phyloP scores from a whole-genome alignment of 2,888 invertebrate genomes.

The Chesias legatella region DNA sequence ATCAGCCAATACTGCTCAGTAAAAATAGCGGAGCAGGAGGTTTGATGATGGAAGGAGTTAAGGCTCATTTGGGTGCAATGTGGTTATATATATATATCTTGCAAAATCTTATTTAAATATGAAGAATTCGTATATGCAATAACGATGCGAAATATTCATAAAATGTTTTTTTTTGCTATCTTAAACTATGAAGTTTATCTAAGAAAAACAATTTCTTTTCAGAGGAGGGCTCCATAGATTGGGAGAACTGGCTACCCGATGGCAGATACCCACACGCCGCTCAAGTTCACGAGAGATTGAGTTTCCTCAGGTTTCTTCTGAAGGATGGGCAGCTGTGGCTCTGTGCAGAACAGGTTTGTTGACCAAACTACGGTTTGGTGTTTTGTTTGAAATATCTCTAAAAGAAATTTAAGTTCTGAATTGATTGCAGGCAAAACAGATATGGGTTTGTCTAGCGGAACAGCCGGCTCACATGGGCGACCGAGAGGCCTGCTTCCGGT shows the following conservation, averaged over 20 bases:
- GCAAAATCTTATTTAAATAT: too few relatives aligned
- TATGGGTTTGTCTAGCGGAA: conserved; percentile 97
- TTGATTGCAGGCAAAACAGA: conserved; percentile 88
- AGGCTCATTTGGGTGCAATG: too few relatives aligned
- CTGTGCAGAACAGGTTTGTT: conserved; percentile 90
- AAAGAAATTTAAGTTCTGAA: conserved; percentile 15
- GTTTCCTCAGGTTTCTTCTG: conserved; percentile 94
- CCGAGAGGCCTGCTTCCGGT: conserved; percentile 97
- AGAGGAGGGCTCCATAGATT: conserved; percentile 89
- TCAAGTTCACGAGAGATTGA: conserved; percentile 96
- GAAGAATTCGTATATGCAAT: too few relatives aligned
- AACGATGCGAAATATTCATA: too few relatives aligned
- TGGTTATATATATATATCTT: too few relatives aligned
- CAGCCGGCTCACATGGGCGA: conserved; percentile 95
- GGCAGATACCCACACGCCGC: conserved; percentile 94
- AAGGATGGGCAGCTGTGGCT: conserved; percentile 98
- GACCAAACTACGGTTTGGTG: background rate
- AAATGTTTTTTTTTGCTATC: too few relatives aligned
- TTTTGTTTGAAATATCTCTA: background rate
- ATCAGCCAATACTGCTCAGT: too few relatives aligned
- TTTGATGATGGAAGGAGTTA: too few relatives aligned
- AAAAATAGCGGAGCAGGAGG: too few relatives aligned
- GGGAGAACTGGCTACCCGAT: conserved; percentile 89
- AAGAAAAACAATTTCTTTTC: conserved; percentile 27
- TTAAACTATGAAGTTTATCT: too few relatives aligned